Percentiles rank a stretch among this genome's conserved stretches.
These are phyloP conservation scores for Apodemia zela DNA, from an alignment of 2,888 invertebrate genomes.

Conservation along the genomic window DNA sequence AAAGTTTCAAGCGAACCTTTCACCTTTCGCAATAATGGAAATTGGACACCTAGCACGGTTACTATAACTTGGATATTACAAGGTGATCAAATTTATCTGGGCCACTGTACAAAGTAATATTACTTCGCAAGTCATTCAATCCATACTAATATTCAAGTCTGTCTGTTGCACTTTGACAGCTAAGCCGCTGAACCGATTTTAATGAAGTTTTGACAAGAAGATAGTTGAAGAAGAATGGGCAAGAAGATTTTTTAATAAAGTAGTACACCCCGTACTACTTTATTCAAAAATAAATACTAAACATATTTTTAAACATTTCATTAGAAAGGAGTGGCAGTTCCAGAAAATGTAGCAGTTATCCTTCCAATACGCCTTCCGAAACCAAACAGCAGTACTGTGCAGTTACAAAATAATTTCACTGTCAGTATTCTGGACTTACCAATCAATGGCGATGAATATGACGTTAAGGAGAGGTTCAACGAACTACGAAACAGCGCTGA, in stretches of 20 bases:
- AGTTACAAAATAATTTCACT: conserved; percentile 68
- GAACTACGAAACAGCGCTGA: conserved; percentile 56
- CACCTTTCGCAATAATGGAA: conserved; percentile 5
- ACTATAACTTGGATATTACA: neutral
- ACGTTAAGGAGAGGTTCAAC: conserved; percentile 47
- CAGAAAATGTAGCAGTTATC: conserved; percentile 51
- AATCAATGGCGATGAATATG: conserved; percentile 39
- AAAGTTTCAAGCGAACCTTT: neutral
- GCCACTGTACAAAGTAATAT: neutral
- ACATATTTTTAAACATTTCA: conserved; percentile 25
- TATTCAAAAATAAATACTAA: neutral
- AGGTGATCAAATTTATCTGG: neutral
- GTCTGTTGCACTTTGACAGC: neutral
- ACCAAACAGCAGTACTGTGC: conserved; percentile 33
- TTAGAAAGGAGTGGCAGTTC: conserved; percentile 44
- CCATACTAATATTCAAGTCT: neutral
- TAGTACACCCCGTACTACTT: no score
- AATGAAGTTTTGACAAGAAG: neutral
- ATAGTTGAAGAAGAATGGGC: neutral
- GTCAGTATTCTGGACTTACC: conserved; percentile 70
- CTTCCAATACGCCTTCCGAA: conserved; percentile 49
- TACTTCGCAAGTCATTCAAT: neutral
- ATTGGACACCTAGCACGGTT: neutral
- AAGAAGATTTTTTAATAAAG: no score
- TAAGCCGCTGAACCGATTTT: no score